Evolutionary conservation across 2,113 vertebrate genomes (phyloP), one percentile per base, ranked within the genome.

Genomic region (Martes martes): DNA sequence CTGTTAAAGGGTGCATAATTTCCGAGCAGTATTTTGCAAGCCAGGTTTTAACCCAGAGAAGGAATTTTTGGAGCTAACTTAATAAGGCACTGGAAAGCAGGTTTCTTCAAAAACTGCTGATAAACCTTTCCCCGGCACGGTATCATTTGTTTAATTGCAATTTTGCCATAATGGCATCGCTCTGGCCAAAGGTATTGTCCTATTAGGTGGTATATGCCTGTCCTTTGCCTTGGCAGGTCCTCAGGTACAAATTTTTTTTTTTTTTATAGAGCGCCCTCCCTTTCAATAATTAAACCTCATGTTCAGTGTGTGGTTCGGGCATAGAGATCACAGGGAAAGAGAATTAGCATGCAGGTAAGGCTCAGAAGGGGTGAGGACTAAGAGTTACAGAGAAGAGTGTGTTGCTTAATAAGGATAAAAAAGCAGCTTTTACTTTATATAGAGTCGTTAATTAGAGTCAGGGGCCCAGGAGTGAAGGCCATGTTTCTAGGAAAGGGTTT

Each of bases 21-120:
- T 90, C 59, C 91, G 88, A 82, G 82, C 19, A 82, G 23, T 85
- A 69, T 83, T 86, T 98, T 97, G 85, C 47, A 96, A 95, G 83
- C 36, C 42, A 96, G 11, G 36, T 95, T 98, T 98, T 96, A 96
- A 65, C 4, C 65, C 45, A 83, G 83, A 91, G 88, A 76, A 78
- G 95, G 89, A 79, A 47, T 26, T 89, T 96, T 97, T 96, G 94
- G 97, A 92, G 61, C 57, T 97, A 97, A 79, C 67, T 89, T 93
- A 96, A 91, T 97, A 98, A 98, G 93, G 91, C 94, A 91, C 7
- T 88, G 82, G 97, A 89, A 98, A 98, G 97, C 63, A 97, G 74
- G 50, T 92, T 98, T 97, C 81, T 90, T 89, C 39, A 92, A 69
- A 96, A 98, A 57, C 19, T 97, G 93, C 97, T 98, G 97, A 96